A percentile compares a stretch with the other conserved stretches of the same genome.
These are phyloP conservation scores for Drosophila nannoptera DNA, from an alignment of 1,140 invertebrate genomes.

Conservation along the genomic window DNA sequence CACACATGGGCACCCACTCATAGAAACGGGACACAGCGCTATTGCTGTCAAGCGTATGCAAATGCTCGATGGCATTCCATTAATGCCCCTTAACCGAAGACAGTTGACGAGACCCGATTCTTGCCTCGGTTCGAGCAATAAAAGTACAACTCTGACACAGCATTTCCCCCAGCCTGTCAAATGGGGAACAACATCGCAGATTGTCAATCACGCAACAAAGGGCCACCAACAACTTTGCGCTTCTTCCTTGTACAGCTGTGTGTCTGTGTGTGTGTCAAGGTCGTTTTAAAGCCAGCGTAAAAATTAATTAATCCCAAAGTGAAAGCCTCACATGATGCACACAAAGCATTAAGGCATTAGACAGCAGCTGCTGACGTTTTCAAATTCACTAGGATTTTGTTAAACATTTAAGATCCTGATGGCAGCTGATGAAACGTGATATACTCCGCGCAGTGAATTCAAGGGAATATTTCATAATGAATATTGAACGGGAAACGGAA, in stretches of 20 bases:
- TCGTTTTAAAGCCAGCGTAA: constrained; percentile 54
- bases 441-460: constrained; percentile 4
- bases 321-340: constrained; percentile 50
- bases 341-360: constrained; percentile 51
- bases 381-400: constrained; percentile 51
- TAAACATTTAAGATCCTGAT: constrained; percentile 1
- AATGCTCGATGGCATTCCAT: constrained; percentile 51
- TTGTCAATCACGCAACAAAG: constrained; percentile 56
- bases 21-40: background rate
- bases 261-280: constrained; percentile 42
- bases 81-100: constrained; percentile 49
- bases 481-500: too few species aligned
- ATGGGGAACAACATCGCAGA: constrained; percentile 42
- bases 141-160: constrained; percentile 50
- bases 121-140: constrained; percentile 56
- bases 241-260: background rate
- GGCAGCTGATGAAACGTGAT: background rate
- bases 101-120: constrained; percentile 31
- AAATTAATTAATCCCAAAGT: constrained; percentile 59
- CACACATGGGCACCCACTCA: background rate
- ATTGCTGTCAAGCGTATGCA: constrained; percentile 51
- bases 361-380: constrained; percentile 45
- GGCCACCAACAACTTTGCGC: too few species aligned
- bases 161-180: constrained; percentile 30
- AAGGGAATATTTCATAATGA: too few species aligned